A percentile compares a stretch with the other conserved stretches of the same genome.
Evolutionary conservation across 2,797 vertebrate species (phyloP).

Genomic region (Syncerus caffer): DNA sequence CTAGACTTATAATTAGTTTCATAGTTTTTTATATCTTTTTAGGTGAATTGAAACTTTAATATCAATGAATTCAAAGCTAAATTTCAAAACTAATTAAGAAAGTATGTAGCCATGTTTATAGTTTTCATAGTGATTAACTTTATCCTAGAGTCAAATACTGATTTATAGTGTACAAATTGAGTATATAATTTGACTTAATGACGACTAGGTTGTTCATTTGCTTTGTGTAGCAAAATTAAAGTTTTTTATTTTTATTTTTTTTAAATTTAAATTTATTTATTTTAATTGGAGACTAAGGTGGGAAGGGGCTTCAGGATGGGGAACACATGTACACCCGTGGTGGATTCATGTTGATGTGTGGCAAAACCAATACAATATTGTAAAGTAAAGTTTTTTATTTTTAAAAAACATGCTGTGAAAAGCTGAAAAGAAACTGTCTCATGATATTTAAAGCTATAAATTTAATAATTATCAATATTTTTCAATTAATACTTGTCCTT

Average conservation of each 20-base stretch:
- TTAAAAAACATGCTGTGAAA: constrained; percentile 60
- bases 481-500: constrained; percentile 85
- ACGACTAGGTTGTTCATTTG: constrained; percentile 66
- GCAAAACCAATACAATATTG: no score
- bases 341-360: no score
- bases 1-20: constrained; percentile 18
- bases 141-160: constrained; percentile 14
- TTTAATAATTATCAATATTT: constrained; percentile 81
- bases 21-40: background rate
- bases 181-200: constrained; percentile 68
- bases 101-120: background rate
- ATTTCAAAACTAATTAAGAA: constrained; percentile 17
- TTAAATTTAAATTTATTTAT: background rate
- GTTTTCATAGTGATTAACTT: constrained; percentile 22
- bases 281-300: no score
- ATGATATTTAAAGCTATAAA: constrained; percentile 75
- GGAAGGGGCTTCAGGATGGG: no score
- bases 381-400: background rate
- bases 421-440: constrained; percentile 61
- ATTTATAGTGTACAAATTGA: constrained; percentile 46
- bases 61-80: constrained; percentile 11
- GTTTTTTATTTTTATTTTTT: background rate
- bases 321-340: no score
- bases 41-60: constrained; percentile 20
- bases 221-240: background rate